Conservation (phyloP, 2,113 vertebrate species). For the Garra rufa region DNA sequence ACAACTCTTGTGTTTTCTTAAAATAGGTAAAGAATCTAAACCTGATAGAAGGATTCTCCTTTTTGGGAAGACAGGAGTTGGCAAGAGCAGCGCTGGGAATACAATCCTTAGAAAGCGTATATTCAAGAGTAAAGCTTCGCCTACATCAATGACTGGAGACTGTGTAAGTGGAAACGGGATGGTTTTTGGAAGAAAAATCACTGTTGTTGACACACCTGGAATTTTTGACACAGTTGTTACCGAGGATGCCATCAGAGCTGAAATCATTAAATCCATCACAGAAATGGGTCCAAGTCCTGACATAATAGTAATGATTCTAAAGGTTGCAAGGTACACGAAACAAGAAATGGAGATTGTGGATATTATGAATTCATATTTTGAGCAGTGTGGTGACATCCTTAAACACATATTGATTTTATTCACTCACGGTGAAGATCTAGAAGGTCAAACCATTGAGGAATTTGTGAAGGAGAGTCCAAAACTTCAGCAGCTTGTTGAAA, state of each 20-base stretch:
- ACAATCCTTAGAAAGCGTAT: neutral
- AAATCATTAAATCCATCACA: neutral
- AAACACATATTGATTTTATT: constrained; percentile 45
- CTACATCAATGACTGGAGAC: neutral
- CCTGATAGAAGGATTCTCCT: neutral
- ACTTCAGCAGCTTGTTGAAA: constrained; percentile 15
- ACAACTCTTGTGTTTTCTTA: neutral
- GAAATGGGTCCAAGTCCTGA: neutral
- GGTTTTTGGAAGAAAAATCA: neutral
- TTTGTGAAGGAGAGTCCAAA: constrained; percentile 26
- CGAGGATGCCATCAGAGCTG: neutral
- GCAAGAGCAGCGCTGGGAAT: neutral
- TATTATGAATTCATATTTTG: neutral
- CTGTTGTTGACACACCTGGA: neutral
- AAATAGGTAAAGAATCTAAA: neutral
- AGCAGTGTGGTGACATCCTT: constrained; percentile 32
- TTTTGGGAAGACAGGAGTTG: constrained; percentile 8
- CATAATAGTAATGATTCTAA: neutral
- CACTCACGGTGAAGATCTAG: constrained; percentile 51
- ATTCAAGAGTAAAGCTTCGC: constrained; percentile 9
- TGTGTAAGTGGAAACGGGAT: neutral
- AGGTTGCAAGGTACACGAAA: neutral
- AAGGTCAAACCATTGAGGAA: constrained; percentile 33
- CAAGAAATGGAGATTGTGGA: neutral
- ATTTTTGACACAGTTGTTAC: neutral